Percentiles rank a stretch among this genome's conserved stretches.
These are phyloP conservation scores for Clarias laeviceps DNA, from an alignment of 2,797 vertebrate species.

Conservation along the genomic window DNA sequence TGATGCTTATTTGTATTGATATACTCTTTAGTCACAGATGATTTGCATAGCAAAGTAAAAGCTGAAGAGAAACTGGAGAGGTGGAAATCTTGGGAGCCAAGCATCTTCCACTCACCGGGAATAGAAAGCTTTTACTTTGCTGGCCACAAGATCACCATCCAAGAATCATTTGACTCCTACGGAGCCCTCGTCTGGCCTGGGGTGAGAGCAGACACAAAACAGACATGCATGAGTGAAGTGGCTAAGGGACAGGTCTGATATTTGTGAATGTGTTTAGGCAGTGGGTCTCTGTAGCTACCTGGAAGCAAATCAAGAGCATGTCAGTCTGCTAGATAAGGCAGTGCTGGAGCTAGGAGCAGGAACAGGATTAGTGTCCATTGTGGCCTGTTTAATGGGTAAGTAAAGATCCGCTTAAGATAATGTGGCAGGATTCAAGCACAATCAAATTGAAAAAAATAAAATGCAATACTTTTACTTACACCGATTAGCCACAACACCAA, in stretches of 20 bases:
- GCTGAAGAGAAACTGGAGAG: constrained; percentile 58
- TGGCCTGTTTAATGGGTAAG: constrained; percentile 89
- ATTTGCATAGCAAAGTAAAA: constrained; percentile 47
- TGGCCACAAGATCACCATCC: constrained; percentile 78
- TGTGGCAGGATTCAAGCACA: neutral
- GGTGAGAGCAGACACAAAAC: constrained; percentile 68
- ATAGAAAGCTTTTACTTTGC: constrained; percentile 82
- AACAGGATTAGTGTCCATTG: constrained; percentile 89
- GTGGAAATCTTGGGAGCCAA: constrained; percentile 75
- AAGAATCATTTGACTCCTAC: constrained; percentile 85
- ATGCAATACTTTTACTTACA: neutral
- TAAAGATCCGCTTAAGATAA: neutral
- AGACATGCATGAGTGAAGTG: constrained; percentile 1
- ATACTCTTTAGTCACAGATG: constrained; percentile 29
- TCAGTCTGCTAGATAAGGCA: constrained; percentile 80
- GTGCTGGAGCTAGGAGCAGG: constrained; percentile 93
- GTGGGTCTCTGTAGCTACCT: constrained; percentile 87
- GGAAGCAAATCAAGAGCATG: constrained; percentile 85
- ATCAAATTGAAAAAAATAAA: neutral
- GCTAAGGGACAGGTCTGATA: neutral
- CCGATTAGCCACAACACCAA: too few species aligned
- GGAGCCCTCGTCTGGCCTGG: constrained; percentile 90
- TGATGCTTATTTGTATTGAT: constrained; percentile 4
- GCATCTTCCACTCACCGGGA: constrained; percentile 74
- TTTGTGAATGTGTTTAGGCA: constrained; percentile 70